Evolutionary conservation across 2,888 invertebrate species (phyloP).

Genomic region (Ditylenchus weischeri): DNA sequence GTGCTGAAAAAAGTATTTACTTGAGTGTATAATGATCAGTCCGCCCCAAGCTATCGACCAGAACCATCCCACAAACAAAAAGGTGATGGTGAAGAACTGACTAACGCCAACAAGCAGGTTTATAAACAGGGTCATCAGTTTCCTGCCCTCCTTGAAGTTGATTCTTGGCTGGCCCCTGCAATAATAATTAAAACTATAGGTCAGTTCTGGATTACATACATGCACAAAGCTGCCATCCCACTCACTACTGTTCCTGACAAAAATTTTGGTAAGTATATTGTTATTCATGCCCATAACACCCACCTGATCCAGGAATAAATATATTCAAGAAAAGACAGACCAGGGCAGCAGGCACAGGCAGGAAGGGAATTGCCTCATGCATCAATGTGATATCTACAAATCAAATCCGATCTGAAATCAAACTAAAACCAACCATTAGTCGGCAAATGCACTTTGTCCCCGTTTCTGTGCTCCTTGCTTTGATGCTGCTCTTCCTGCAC

Average conservation of each 20-base stretch:
- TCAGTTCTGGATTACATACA: slow-evolving; percentile 53
- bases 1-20: slow-evolving; percentile 67
- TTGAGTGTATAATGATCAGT: slow-evolving; percentile 81
- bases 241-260: slow-evolving; percentile 78
- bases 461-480: slow-evolving; percentile 46
- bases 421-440: slow-evolving; percentile 45
- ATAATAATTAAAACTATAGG: neutral
- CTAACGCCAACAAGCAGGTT: slow-evolving; percentile 80
- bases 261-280: neutral
- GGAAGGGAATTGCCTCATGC: slow-evolving; percentile 84
- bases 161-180: slow-evolving; percentile 71
- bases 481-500: slow-evolving; percentile 54
- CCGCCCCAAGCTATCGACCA: slow-evolving; percentile 98
- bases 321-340: slow-evolving; percentile 80
- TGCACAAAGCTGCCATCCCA: slow-evolving; percentile 80
- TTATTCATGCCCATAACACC: slow-evolving; percentile 36
- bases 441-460: slow-evolving; percentile 55
- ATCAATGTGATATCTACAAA: slow-evolving; percentile 69
- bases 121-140: slow-evolving; percentile 69
- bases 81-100: slow-evolving; percentile 87
- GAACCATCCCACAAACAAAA: slow-evolving; percentile 82
- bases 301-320: slow-evolving; percentile 76
- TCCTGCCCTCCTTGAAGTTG: slow-evolving; percentile 67
- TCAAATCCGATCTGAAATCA: neutral
- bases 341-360: slow-evolving; percentile 81